Evolutionary conservation across 2,888 invertebrate species (phyloP).

Genomic region (Lithosia quadra): DNA sequence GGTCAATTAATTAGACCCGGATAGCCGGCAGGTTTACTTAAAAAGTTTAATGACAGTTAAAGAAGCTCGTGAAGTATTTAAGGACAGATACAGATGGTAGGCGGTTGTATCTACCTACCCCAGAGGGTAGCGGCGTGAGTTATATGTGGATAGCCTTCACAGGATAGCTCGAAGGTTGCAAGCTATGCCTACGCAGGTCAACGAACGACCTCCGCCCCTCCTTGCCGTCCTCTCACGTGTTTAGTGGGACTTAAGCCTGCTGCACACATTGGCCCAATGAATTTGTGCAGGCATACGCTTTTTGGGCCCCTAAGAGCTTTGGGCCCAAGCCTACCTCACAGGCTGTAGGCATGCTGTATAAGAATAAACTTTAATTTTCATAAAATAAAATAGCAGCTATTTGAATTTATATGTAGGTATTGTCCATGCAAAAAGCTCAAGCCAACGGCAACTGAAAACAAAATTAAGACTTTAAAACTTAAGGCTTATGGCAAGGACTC

Average conservation of each 20-base stretch:
- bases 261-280: neutral
- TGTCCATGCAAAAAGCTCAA: too few relatives aligned
- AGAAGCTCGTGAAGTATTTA: neutral
- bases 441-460: too few relatives aligned
- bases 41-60: neutral
- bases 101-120: neutral
- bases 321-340: too few relatives aligned
- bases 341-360: too few relatives aligned
- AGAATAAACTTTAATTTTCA: too few relatives aligned
- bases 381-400: too few relatives aligned
- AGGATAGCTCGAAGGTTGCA: conserved; percentile 24
- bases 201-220: conserved; percentile 56
- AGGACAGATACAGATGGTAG: neutral
- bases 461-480: too few relatives aligned
- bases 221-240: conserved; percentile 27
- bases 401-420: too few relatives aligned
- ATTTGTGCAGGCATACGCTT: too few relatives aligned
- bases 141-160: conserved; percentile 3
- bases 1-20: too few relatives aligned
- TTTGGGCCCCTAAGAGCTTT: too few relatives aligned
- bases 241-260: conserved; percentile 15
- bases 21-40: neutral
- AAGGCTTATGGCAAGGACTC: too few relatives aligned
- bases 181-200: conserved; percentile 51
- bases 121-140: neutral